phyloP scores from a whole-genome alignment of 2,113 vertebrate genomes.

The Anhinga rufa region DNA sequence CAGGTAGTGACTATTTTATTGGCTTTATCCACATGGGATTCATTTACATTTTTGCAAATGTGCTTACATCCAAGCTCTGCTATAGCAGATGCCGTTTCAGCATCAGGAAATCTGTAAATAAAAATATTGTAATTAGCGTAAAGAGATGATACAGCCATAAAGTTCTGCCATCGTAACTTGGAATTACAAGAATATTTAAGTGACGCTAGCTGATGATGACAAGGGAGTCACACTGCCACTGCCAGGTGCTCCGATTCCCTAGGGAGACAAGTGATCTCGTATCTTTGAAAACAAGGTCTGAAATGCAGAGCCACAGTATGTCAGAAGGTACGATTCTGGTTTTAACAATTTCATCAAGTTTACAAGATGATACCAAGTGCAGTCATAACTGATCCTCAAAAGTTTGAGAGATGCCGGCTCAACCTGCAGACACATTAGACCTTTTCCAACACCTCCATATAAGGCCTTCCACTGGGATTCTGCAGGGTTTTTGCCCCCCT shows the following conservation, averaged over 20 bases:
- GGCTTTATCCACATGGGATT: constrained; percentile 74
- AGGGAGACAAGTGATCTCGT: not conserved
- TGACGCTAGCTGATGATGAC: not conserved
- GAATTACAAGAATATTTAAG: not conserved
- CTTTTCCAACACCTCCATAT: not conserved
- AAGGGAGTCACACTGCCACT: not conserved
- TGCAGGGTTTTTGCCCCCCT: not conserved
- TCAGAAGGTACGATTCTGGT: not conserved
- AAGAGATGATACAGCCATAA: not conserved
- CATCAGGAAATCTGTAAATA: constrained; percentile 75
- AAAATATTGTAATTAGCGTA: not conserved
- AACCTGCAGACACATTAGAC: not conserved
- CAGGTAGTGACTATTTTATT: constrained; percentile 77
- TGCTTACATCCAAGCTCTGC: constrained; percentile 75
- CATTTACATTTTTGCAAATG: constrained; percentile 72
- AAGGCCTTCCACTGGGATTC: not conserved
- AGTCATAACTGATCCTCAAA: not conserved
- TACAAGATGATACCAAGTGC: not conserved
- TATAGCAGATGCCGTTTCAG: constrained; percentile 71
- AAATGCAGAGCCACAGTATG: not conserved
- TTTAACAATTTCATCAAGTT: not conserved
- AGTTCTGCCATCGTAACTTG: not conserved
- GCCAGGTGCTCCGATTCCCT: not conserved
- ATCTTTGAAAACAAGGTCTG: not conserved
- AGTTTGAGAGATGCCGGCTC: not conserved